Percentiles rank a stretch among this genome's conserved stretches.
Conservation (phyloP, 2,113 vertebrate species). For the Micromys minutus region DNA sequence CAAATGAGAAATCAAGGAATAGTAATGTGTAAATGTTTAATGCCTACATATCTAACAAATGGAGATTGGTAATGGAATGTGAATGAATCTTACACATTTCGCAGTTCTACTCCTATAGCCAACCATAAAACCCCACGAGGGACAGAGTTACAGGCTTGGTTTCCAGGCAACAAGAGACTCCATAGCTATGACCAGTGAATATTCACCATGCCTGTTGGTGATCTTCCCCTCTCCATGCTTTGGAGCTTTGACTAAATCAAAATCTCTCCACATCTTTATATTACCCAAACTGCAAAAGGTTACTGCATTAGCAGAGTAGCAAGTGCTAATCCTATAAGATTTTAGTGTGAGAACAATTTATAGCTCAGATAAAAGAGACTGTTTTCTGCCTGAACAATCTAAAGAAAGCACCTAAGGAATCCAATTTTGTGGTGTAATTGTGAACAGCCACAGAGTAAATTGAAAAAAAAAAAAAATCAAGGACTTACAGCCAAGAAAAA, state of each 20-base stretch:
- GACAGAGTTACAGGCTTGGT: not conserved
- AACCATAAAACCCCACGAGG: not conserved
- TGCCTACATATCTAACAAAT: not conserved
- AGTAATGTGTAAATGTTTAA: not conserved
- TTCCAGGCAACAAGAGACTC: not conserved
- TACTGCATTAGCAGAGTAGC: not conserved
- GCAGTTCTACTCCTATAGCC: not conserved
- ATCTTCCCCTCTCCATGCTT: not conserved
- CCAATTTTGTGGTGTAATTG: conserved; percentile 49
- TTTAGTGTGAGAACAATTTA: conserved; percentile 38
- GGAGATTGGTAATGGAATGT: not conserved
- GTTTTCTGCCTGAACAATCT: not conserved
- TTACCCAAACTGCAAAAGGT: not conserved
- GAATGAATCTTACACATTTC: not conserved
- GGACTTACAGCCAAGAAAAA: conserved; percentile 28
- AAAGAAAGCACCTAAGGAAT: conserved; percentile 33
- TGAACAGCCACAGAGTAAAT: conserved; percentile 41
- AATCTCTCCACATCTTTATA: not conserved
- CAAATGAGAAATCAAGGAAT: not conserved
- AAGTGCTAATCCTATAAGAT: not conserved
- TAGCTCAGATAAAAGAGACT: conserved; percentile 48
- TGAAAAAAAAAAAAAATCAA: not conserved
- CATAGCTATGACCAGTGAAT: not conserved
- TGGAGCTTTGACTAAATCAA: not conserved
- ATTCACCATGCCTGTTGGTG: not conserved